Conservation (phyloP, 2,113 vertebrate species). For the Zosterops borbonicus region DNA sequence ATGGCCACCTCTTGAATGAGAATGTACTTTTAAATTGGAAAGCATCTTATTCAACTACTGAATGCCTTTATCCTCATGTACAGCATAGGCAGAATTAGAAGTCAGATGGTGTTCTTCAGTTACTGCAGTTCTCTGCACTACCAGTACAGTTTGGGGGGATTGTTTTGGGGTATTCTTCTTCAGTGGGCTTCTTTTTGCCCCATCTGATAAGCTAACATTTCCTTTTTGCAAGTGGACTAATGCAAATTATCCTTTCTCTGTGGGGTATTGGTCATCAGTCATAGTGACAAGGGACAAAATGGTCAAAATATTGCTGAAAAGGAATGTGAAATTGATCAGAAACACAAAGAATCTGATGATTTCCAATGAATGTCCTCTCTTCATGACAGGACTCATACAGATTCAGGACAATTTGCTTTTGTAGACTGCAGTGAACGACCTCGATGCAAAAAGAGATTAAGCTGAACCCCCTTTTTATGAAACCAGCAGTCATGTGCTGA, state of each 20-base stretch:
- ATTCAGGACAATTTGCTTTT: neutral
- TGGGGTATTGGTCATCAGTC: neutral
- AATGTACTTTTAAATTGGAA: constrained; percentile 24
- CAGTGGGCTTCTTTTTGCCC: neutral
- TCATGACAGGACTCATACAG: neutral
- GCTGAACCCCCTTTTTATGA: neutral
- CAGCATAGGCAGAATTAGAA: neutral
- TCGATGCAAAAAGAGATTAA: neutral
- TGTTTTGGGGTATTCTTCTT: neutral
- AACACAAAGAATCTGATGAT: neutral
- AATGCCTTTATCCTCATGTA: neutral
- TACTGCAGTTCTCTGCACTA: neutral
- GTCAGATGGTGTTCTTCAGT: neutral
- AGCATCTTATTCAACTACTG: neutral
- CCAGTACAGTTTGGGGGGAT: neutral
- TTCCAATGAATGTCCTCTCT: neutral
- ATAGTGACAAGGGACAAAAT: neutral
- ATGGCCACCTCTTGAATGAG: neutral
- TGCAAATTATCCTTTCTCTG: neutral
- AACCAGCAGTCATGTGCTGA: neutral
- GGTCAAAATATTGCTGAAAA: neutral
- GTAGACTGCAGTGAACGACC: neutral
- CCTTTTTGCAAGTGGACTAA: neutral
- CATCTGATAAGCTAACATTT: neutral
- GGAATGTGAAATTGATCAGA: neutral